Evolutionary conservation across 2,797 vertebrate genomes (phyloP).

Genomic region (Prunella strophiata): DNA sequence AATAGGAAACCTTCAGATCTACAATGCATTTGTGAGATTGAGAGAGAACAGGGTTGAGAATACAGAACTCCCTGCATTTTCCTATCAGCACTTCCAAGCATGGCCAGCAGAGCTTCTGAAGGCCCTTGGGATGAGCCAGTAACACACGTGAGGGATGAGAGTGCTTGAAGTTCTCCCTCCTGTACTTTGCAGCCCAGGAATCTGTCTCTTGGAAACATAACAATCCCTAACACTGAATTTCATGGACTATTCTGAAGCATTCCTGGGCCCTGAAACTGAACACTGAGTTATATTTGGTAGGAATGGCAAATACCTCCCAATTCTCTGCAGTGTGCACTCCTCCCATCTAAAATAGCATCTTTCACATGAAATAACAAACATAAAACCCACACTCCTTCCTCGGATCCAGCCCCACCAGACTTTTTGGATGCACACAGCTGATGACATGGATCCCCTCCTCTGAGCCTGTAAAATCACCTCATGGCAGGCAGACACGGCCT

Average conservation of each 20-base stretch:
- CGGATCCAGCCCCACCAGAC: neutral
- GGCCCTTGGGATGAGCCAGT: neutral
- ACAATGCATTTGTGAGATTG: neutral
- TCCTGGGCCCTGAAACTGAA: neutral
- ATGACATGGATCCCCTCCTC: neutral
- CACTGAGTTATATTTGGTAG: neutral
- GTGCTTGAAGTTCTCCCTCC: neutral
- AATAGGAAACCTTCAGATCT: neutral
- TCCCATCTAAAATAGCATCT: slow-evolving; percentile 3
- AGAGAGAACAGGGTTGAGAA: neutral
- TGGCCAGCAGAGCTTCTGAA: neutral
- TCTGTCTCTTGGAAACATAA: neutral
- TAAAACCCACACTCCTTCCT: neutral
- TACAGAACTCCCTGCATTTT: neutral
- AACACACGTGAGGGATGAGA: neutral
- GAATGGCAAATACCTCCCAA: neutral
- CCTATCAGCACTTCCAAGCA: neutral
- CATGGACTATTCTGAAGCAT: neutral
- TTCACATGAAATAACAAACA: neutral
- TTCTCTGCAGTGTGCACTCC: neutral
- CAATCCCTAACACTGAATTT: neutral
- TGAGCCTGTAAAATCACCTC: neutral
- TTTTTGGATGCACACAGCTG: neutral
- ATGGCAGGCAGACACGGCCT: neutral
- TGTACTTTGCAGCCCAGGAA: neutral